These are phyloP conservation scores for Epistrophella euchroma DNA, from an alignment of 2,888 invertebrate genomes.

Conservation along the genomic window DNA sequence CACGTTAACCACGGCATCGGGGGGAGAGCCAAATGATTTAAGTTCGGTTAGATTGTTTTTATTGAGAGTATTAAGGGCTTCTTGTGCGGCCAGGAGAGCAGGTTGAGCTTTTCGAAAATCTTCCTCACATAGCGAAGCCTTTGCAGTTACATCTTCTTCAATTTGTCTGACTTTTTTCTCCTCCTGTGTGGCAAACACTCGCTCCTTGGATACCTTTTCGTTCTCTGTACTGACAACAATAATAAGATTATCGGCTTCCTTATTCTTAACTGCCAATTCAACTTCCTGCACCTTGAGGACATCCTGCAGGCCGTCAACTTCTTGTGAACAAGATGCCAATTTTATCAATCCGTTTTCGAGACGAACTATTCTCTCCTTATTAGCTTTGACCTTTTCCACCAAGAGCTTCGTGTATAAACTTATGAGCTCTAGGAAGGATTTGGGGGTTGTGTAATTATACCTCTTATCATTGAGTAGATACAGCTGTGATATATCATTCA, in stretches of 20 bases:
- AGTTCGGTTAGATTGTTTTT: constrained; percentile 97
- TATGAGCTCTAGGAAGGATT: constrained; percentile 97
- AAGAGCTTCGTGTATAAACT: constrained; percentile 91
- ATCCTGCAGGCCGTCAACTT: constrained; percentile 93
- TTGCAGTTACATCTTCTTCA: constrained; percentile 93
- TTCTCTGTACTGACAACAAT: constrained; percentile 94
- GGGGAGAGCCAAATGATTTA: constrained; percentile 96
- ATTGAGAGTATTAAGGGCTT: constrained; percentile 95
- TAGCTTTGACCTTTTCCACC: constrained; percentile 87
- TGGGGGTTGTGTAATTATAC: constrained; percentile 98
- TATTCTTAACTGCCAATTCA: constrained; percentile 93
- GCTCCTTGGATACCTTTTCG: constrained; percentile 94
- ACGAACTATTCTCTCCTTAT: constrained; percentile 90
- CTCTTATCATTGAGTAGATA: constrained; percentile 94
- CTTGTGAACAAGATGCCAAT: constrained; percentile 92
- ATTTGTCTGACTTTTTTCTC: constrained; percentile 95
- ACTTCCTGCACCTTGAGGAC: constrained; percentile 90
- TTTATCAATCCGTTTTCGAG: constrained; percentile 95
- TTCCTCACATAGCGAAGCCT: constrained; percentile 93
- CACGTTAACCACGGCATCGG: constrained; percentile 94
- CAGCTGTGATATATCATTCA: constrained; percentile 92
- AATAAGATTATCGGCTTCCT: constrained; percentile 94
- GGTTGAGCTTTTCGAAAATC: constrained; percentile 97
- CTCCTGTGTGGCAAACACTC: constrained; percentile 92
- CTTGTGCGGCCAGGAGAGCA: constrained; percentile 94